Conservation (phyloP, 2,888 invertebrate species). For the Sinopyrophorus schimmeli region DNA sequence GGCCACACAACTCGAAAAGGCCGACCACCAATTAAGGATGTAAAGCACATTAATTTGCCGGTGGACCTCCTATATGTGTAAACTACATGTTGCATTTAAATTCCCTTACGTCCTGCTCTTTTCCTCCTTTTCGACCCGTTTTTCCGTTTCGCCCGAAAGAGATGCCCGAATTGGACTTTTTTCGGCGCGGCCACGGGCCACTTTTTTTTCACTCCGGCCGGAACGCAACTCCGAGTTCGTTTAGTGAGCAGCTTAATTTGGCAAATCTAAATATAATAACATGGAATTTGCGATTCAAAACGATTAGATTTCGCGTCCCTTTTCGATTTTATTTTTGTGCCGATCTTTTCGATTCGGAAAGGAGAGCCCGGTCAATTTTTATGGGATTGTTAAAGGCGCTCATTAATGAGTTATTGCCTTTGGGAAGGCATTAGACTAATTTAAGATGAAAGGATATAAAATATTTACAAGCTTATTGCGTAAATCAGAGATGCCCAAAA, state of each 20-base stretch:
- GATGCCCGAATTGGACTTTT: constrained; percentile 15
- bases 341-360: no score
- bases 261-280: constrained; percentile 38
- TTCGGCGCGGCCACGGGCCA: no score
- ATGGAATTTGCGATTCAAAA: constrained; percentile 35
- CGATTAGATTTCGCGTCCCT: no score
- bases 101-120: constrained; percentile 25
- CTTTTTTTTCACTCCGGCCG: constrained; percentile 31
- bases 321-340: no score
- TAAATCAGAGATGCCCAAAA: no score
- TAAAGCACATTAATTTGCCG: constrained; percentile 57
- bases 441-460: constrained; percentile 15
- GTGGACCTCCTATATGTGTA: constrained; percentile 53
- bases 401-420: constrained; percentile 14
- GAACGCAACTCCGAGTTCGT: constrained; percentile 38
- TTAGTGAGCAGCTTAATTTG: constrained; percentile 38
- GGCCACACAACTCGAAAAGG: constrained; percentile 55
- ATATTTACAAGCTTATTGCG: constrained; percentile 8
- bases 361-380: constrained; percentile 18
- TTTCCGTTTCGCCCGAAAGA: constrained; percentile 7
- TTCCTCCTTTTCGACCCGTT: constrained; percentile 11
- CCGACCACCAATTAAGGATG: constrained; percentile 54
- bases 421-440: constrained; percentile 21
- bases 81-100: constrained; percentile 40
- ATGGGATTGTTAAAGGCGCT: constrained; percentile 16